These are phyloP conservation scores for Ruditapes philippinarum DNA, from an alignment of 1,140 invertebrate genomes.

Conservation along the genomic window DNA sequence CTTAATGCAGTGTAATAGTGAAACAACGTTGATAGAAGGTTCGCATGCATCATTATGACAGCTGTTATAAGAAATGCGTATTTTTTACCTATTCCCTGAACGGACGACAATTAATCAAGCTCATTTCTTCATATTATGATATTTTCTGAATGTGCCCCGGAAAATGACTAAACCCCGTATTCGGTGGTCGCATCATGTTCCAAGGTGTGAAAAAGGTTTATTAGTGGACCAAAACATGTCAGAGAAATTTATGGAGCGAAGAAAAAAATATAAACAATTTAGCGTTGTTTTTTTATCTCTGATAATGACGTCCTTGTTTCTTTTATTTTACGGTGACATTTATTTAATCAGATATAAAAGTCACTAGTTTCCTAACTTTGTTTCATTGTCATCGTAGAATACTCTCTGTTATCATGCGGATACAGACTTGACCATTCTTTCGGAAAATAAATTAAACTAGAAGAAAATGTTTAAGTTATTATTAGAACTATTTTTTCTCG, in stretches of 20 bases:
- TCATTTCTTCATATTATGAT: too few relatives aligned
- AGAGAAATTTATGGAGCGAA: constrained; percentile 2
- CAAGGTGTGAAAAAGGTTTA: not conserved
- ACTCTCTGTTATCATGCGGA: too few relatives aligned
- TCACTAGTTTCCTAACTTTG: not conserved
- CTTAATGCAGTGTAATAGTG: too few relatives aligned
- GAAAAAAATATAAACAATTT: not conserved
- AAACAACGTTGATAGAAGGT: too few relatives aligned
- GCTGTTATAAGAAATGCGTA: not conserved
- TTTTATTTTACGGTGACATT: not conserved
- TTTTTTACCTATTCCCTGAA: not conserved
- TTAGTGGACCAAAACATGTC: not conserved
- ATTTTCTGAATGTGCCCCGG: not conserved
- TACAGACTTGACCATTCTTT: too few relatives aligned
- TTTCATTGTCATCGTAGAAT: too few relatives aligned
- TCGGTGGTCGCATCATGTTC: not conserved
- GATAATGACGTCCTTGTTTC: not conserved
- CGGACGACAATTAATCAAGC: not conserved
- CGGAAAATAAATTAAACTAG: too few relatives aligned
- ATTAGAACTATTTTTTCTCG: not conserved
- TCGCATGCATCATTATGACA: not conserved
- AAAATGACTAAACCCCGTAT: not conserved
- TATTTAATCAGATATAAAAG: not conserved
- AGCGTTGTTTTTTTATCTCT: not conserved
- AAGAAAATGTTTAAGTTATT: not conserved